Evolutionary conservation across 2,888 invertebrate genomes (phyloP).

Genomic region (Chaetogeoica ovagalla): DNA sequence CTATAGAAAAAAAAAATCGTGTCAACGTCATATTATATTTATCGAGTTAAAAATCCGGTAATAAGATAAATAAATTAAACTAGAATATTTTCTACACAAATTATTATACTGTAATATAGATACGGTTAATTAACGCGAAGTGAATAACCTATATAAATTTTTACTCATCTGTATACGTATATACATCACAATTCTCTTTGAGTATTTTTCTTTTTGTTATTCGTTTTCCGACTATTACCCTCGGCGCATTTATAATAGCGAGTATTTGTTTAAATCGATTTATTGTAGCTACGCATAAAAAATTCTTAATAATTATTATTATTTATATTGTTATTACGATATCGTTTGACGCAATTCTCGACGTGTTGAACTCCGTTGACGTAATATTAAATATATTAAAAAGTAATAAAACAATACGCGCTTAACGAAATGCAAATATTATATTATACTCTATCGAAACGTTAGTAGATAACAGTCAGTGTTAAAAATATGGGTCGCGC

Average conservation of each 20-base stretch:
- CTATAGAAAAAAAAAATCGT: background rate
- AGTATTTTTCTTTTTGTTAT: background rate
- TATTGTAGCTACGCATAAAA: background rate
- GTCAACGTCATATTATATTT: background rate
- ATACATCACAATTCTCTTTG: background rate
- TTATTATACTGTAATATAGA: background rate
- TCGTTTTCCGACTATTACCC: constrained; percentile 12
- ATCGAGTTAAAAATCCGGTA: background rate
- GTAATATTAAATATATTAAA: too few relatives aligned
- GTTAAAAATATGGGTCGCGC: background rate
- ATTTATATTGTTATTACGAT: too few relatives aligned
- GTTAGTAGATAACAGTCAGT: too few relatives aligned
- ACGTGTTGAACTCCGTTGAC: too few relatives aligned
- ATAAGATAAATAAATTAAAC: background rate
- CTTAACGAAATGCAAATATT: too few relatives aligned
- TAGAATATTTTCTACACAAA: background rate
- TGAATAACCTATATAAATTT: background rate
- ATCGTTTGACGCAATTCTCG: too few relatives aligned
- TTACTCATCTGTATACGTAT: too few relatives aligned
- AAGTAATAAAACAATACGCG: too few relatives aligned
- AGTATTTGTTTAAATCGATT: background rate
- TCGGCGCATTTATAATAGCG: constrained; percentile 1
- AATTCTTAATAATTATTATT: too few relatives aligned
- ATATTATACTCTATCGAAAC: too few relatives aligned
- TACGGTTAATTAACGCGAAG: background rate